Evolutionary conservation across 2,888 invertebrate species (phyloP).

Genomic region (Callimorpha dominula): DNA sequence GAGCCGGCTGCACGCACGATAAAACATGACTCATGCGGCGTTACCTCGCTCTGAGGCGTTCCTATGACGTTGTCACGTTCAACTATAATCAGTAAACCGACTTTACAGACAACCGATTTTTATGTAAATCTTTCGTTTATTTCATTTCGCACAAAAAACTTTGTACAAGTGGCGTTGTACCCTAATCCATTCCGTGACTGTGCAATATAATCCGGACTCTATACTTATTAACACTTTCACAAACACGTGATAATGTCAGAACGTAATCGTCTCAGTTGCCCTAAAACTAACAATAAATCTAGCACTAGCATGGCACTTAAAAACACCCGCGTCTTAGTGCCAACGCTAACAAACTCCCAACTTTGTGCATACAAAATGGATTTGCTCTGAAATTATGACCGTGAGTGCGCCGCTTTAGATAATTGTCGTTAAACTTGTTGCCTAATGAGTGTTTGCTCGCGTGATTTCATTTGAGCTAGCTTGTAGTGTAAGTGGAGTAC

Average conservation of each 20-base stretch:
- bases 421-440: slow-evolving; percentile 77
- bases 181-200: background rate
- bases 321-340: slow-evolving; percentile 67
- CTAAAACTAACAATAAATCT: slow-evolving; percentile 60
- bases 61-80: no score
- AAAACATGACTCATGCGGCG: no score
- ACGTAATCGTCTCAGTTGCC: background rate
- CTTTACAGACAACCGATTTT: no score
- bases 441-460: slow-evolving; percentile 71
- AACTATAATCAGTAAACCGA: no score
- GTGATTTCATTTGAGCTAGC: slow-evolving; percentile 52
- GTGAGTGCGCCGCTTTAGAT: slow-evolving; percentile 68
- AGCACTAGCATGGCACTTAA: slow-evolving; percentile 63
- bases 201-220: background rate
- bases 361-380: slow-evolving; percentile 79
- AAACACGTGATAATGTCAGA: background rate
- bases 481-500: slow-evolving; percentile 20
- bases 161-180: background rate
- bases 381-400: slow-evolving; percentile 77
- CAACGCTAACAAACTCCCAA: slow-evolving; percentile 64
- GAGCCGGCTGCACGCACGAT: no score
- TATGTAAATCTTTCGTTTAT: no score
- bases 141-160: no score
- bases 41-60: no score
- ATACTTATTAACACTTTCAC: no score